Conservation (phyloP, 2,113 vertebrate species). For the Petromus typicus region DNA sequence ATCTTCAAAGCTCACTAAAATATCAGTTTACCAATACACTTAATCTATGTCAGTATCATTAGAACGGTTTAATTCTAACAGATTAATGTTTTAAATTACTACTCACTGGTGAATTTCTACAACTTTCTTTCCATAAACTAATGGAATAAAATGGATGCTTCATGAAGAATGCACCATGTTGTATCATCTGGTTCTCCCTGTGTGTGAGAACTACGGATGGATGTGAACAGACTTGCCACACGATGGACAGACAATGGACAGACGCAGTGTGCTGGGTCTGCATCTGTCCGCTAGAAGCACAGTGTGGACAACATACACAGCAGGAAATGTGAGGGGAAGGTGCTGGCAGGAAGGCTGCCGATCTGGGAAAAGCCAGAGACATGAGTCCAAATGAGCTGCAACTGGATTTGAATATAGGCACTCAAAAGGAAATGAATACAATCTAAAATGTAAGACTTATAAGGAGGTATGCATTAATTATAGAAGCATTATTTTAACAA, state of each 20-base stretch:
- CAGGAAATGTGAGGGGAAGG: background rate
- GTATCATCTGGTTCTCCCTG: background rate
- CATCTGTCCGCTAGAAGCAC: background rate
- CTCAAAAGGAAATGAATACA: constrained; percentile 18
- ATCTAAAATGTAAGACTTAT: constrained; percentile 2
- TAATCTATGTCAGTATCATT: background rate
- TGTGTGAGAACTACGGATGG: background rate
- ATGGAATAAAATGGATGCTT: background rate
- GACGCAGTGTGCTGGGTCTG: background rate
- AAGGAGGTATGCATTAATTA: background rate
- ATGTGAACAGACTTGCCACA: background rate
- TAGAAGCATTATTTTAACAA: constrained; percentile 13
- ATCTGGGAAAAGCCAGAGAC: background rate
- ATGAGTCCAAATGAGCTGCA: background rate
- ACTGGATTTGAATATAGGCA: constrained; percentile 17
- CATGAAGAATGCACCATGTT: background rate
- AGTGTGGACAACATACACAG: background rate
- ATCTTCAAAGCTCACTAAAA: constrained; percentile 27
- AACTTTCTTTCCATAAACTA: constrained; percentile 12
- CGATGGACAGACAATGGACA: background rate
- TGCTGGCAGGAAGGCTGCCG: background rate
- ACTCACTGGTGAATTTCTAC: background rate
- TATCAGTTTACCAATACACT: background rate
- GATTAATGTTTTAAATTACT: constrained; percentile 6
- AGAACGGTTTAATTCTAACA: constrained; percentile 15